Percentiles rank a stretch among this genome's conserved stretches.
These are phyloP conservation scores for Noctuana brunneofusca DNA, from an alignment of 2,888 invertebrate species.

Conservation along the genomic window DNA sequence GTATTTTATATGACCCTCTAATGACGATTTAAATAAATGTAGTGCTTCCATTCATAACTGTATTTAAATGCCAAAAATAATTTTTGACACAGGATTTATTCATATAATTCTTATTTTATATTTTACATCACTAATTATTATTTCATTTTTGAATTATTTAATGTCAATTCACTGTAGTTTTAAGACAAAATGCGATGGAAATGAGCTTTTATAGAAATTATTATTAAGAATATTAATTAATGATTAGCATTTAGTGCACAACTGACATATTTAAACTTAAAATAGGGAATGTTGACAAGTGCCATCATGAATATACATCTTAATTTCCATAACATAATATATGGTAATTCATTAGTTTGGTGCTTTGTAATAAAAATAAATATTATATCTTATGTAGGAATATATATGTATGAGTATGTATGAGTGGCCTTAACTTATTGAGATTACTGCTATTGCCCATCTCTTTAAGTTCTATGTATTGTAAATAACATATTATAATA, in stretches of 20 bases:
- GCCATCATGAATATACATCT: constrained; percentile 23
- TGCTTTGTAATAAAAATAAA: constrained; percentile 37
- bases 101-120: constrained; percentile 43
- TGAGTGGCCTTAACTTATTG: constrained; percentile 66
- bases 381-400: constrained; percentile 47
- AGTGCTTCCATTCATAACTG: constrained; percentile 63
- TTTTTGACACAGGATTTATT: constrained; percentile 44
- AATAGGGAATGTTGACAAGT: constrained; percentile 25
- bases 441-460: constrained; percentile 43
- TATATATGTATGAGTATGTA: constrained; percentile 33
- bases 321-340: background rate
- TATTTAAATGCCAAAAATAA: constrained; percentile 58
- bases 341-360: constrained; percentile 18
- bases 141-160: constrained; percentile 31
- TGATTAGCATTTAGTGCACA: constrained; percentile 30
- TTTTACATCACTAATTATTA: constrained; percentile 48
- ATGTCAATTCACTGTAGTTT: constrained; percentile 38
- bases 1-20: constrained; percentile 33
- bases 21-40: constrained; percentile 43
- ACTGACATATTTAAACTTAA: constrained; percentile 34
- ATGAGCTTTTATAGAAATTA: constrained; percentile 40
- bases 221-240: constrained; percentile 20
- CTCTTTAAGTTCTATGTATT: constrained; percentile 57
- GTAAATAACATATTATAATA: constrained; percentile 67
- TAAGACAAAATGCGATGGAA: constrained; percentile 42